Percentiles rank a stretch among this genome's conserved stretches.
Conservation (phyloP, 2,888 invertebrate species). For the Heteropelma amictum region DNA sequence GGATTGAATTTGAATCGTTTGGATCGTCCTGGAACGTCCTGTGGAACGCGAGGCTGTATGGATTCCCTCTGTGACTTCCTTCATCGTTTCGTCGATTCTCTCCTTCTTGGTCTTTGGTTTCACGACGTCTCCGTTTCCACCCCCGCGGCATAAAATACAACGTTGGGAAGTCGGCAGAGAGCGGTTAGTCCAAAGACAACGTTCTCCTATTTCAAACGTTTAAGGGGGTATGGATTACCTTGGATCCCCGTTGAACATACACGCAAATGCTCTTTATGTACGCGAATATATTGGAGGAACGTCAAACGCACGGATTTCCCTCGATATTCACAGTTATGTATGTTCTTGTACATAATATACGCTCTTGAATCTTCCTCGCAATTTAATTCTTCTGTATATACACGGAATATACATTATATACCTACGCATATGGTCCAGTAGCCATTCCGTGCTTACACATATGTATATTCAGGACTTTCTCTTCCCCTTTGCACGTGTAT, state of each 20-base stretch:
- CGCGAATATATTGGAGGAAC: conserved; percentile 70
- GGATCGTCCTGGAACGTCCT: too few species aligned
- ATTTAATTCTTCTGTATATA: conserved; percentile 19
- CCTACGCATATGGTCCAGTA: conserved; percentile 36
- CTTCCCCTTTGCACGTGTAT: conserved; percentile 23
- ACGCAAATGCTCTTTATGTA: conserved; percentile 48
- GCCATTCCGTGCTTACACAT: conserved; percentile 8
- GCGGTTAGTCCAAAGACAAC: conserved; percentile 31
- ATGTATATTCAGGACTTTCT: conserved; percentile 5
- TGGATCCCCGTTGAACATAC: not conserved
- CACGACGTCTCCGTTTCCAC: too few species aligned
- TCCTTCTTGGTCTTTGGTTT: not conserved
- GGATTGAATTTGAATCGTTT: too few species aligned
- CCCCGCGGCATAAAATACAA: too few species aligned
- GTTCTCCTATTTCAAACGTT: conserved; percentile 66
- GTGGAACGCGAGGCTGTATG: too few species aligned
- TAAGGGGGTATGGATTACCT: conserved; percentile 63
- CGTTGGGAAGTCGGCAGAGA: not conserved
- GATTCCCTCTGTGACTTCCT: not conserved
- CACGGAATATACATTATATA: conserved; percentile 9
- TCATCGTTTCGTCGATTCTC: too few species aligned
- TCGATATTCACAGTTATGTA: conserved; percentile 39
- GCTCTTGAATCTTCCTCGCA: conserved; percentile 31
- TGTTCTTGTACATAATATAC: not conserved
- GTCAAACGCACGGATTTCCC: conserved; percentile 69